phyloP scores from a whole-genome alignment of 2,113 vertebrate genomes.

The Cricetomys ansorgei region DNA sequence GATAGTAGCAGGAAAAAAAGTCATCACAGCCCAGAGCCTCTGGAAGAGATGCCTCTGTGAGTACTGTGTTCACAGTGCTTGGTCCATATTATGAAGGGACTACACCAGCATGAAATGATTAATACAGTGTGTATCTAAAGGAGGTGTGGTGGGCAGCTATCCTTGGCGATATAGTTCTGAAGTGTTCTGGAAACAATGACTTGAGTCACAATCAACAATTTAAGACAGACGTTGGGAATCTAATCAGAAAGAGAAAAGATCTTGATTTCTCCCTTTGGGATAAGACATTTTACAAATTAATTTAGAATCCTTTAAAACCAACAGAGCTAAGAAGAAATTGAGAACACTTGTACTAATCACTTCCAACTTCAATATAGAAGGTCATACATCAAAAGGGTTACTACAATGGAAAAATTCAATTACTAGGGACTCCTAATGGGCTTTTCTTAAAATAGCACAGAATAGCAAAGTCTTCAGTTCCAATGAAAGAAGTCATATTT shows the following conservation, averaged over 20 bases:
- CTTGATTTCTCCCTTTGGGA: slow-evolving; percentile 65
- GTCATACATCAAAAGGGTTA: slow-evolving; percentile 68
- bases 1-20: neutral
- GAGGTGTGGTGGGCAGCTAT: neutral
- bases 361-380: slow-evolving; percentile 65
- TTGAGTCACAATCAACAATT: slow-evolving; percentile 48
- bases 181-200: neutral
- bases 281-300: slow-evolving; percentile 80
- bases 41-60: neutral
- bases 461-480: slow-evolving; percentile 42
- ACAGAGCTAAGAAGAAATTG: slow-evolving; percentile 72
- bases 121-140: neutral
- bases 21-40: too few relatives aligned
- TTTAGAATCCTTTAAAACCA: slow-evolving; percentile 74
- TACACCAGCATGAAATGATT: neutral
- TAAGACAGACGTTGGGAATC: slow-evolving; percentile 25
- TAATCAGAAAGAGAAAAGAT: slow-evolving; percentile 56
- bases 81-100: neutral
- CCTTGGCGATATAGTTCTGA: neutral
- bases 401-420: slow-evolving; percentile 77
- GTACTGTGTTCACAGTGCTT: too few relatives aligned
- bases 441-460: slow-evolving; percentile 67
- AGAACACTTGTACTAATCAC: slow-evolving; percentile 75
- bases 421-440: slow-evolving; percentile 57
- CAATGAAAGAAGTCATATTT: slow-evolving; percentile 38